A percentile compares a stretch with the other conserved stretches of the same genome.
Conservation (phyloP, 1,140 invertebrate species). For the Cepaea nemoralis region DNA sequence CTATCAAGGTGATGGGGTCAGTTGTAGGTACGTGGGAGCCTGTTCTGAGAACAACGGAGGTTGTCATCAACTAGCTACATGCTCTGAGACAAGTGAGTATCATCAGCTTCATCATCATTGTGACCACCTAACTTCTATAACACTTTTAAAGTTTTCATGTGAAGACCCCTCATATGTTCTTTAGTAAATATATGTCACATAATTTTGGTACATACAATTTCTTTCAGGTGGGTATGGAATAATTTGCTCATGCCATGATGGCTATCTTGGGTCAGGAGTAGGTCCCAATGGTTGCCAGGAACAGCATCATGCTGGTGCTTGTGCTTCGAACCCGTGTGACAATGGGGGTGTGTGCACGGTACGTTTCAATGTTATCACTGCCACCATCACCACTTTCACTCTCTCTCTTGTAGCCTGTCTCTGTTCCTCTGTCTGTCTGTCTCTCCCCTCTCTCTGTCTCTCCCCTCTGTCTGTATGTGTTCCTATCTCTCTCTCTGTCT, state of each 20-base stretch:
- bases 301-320: conserved; percentile 64
- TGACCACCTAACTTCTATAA: too few relatives aligned
- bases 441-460: too few relatives aligned
- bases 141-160: too few relatives aligned
- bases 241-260: conserved; percentile 82
- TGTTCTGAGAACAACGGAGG: conserved; percentile 81
- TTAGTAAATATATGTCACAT: too few relatives aligned
- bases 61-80: conserved; percentile 86
- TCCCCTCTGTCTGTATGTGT: too few relatives aligned
- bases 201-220: neutral
- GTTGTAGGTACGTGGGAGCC: conserved; percentile 79
- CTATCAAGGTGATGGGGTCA: conserved; percentile 85
- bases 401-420: too few relatives aligned
- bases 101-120: too few relatives aligned
- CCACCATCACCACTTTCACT: too few relatives aligned
- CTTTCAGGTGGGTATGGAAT: conserved; percentile 41
- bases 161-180: too few relatives aligned
- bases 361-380: conserved; percentile 57
- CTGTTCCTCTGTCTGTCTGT: too few relatives aligned
- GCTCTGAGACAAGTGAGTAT: conserved; percentile 75
- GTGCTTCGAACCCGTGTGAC: conserved; percentile 80
- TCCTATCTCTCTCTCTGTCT: too few relatives aligned
- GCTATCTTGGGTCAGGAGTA: conserved; percentile 85
- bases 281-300: conserved; percentile 83
- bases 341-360: conserved; percentile 69